Conservation (phyloP, 2,113 vertebrate genomes). For the Pluvianellus socialis region DNA sequence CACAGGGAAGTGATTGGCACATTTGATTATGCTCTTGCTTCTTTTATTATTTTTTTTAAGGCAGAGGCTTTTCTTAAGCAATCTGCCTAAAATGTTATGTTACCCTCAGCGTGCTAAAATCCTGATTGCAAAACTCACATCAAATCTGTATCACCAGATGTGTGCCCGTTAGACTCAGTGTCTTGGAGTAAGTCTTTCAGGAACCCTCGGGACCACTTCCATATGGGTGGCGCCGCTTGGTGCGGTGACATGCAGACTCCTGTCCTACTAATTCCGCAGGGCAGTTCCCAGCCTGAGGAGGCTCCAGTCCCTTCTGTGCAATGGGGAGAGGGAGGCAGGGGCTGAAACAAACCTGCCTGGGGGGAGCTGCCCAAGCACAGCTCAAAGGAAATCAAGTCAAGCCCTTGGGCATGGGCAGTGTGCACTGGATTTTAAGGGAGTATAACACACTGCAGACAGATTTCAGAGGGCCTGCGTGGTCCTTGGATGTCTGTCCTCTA, state of each 20-base stretch:
- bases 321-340: not conserved
- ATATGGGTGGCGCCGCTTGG: too few relatives aligned
- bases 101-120: not conserved
- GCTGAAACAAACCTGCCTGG: not conserved
- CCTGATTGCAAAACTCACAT: not conserved
- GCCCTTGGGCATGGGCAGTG: rapidly evolving
- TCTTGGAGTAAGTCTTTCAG: not conserved
- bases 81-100: not conserved
- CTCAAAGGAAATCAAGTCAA: not conserved
- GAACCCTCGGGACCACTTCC: not conserved
- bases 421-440: not conserved
- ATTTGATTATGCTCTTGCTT: not conserved
- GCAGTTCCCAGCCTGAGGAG: not conserved
- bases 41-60: not conserved
- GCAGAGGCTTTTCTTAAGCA: not conserved
- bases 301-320: too few relatives aligned
- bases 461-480: rapidly evolving
- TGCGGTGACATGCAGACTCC: rapidly evolving
- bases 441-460: not conserved
- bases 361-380: not conserved
- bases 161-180: rapidly evolving
- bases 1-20: not conserved
- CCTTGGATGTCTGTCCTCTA: not conserved
- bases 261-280: not conserved
- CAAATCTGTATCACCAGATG: not conserved